A percentile compares a stretch with the other conserved stretches of the same genome.
phyloP scores from a whole-genome alignment of 2,797 vertebrate species.

The Pseudochromis fuscus region DNA sequence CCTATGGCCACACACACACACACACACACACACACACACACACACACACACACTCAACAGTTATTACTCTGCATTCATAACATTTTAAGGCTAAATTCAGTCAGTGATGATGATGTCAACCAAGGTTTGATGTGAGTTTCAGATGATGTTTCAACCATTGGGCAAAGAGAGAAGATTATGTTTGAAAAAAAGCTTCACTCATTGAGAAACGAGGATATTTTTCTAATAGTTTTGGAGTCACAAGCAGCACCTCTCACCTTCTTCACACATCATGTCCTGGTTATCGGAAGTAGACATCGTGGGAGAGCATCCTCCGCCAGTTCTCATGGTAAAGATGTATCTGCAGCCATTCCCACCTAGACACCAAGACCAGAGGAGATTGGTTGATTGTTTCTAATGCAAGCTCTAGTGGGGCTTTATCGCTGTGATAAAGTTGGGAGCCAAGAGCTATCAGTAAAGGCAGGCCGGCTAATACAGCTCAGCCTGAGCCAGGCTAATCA shows the following conservation, averaged over 20 bases:
- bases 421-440: conserved; percentile 69
- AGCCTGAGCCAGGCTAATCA: conserved; percentile 85
- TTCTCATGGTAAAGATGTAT: conserved; percentile 60
- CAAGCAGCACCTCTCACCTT: conserved; percentile 32
- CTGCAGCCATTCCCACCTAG: conserved; percentile 48
- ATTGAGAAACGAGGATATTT: too few species aligned
- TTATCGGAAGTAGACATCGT: conserved; percentile 72
- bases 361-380: conserved; percentile 56
- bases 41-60: conserved; percentile 13
- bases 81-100: conserved; percentile 18
- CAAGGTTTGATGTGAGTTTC: neutral
- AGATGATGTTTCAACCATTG: neutral
- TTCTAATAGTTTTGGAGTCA: neutral
- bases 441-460: conserved; percentile 72
- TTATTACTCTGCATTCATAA: conserved; percentile 7
- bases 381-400: conserved; percentile 73
- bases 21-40: conserved; percentile 20
- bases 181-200: too few species aligned
- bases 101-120: neutral
- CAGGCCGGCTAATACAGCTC: conserved; percentile 70
- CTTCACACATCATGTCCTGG: conserved; percentile 20
- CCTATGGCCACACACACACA: conserved; percentile 17
- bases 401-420: conserved; percentile 62
- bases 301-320: conserved; percentile 62
- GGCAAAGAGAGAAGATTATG: neutral